Percentiles rank a stretch among this genome's conserved stretches.
Evolutionary conservation across 1,140 invertebrate species (phyloP).

Genomic region (Ceratoteleas bidentatus): DNA sequence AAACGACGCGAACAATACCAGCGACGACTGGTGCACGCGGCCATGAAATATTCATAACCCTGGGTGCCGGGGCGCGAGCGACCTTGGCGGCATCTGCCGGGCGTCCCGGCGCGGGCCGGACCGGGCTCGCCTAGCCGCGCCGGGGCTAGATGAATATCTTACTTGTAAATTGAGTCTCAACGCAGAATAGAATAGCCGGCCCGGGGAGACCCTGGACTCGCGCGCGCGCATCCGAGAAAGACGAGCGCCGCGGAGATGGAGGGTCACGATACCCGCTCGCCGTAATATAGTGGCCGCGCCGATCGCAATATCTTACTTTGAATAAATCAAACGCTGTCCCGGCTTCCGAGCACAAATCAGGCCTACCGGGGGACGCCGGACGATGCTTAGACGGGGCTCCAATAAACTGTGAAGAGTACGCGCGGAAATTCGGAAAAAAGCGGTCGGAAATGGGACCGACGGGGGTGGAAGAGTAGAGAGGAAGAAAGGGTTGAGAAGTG

Average conservation of each 20-base stretch:
- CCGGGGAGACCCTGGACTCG: conserved; percentile 31
- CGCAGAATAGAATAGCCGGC: conserved; percentile 49
- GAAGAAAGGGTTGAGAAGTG: too few species aligned
- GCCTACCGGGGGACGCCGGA: conserved; percentile 38
- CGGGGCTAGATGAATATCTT: conserved; percentile 65
- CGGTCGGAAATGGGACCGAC: too few species aligned
- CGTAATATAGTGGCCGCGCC: conserved; percentile 70
- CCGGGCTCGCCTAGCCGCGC: conserved; percentile 36
- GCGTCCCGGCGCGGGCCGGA: too few species aligned
- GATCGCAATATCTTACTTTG: conserved; percentile 73
- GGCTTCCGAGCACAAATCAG: conserved; percentile 64
- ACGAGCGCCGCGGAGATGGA: conserved; percentile 22
- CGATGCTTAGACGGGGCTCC: conserved; percentile 55
- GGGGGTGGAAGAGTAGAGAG: too few species aligned
- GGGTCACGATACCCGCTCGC: conserved; percentile 54
- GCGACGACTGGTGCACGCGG: too few species aligned
- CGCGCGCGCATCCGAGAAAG: conserved; percentile 32
- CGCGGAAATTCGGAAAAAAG: too few species aligned
- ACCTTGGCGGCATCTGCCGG: too few species aligned
- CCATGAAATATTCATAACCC: too few species aligned
- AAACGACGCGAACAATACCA: too few species aligned
- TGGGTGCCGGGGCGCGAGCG: too few species aligned
- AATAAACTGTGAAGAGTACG: conserved; percentile 58
- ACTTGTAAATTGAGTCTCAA: conserved; percentile 62
- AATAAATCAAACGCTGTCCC: conserved; percentile 72